These are phyloP conservation scores for Eilema sororculum DNA, from an alignment of 2,888 invertebrate species.

Conservation along the genomic window DNA sequence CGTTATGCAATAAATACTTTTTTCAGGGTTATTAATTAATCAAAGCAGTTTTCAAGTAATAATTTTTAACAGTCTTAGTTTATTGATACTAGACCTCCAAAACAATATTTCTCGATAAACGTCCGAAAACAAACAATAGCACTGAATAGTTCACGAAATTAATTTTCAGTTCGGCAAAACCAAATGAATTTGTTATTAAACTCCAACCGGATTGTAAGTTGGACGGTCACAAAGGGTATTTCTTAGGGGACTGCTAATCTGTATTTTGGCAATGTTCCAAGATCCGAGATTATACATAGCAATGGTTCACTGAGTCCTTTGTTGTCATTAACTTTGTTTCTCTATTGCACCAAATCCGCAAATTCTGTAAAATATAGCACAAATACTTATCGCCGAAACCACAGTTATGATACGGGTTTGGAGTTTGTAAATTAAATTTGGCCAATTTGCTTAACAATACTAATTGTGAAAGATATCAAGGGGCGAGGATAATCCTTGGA, in stretches of 20 bases:
- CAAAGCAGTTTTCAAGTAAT: neutral
- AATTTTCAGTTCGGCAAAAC: constrained; percentile 44
- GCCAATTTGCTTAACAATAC: constrained; percentile 25
- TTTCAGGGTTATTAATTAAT: neutral
- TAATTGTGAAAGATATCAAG: constrained; percentile 21
- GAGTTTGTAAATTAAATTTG: constrained; percentile 24
- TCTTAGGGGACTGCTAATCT: constrained; percentile 73
- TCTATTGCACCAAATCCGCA: constrained; percentile 35
- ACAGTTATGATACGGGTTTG: constrained; percentile 29
- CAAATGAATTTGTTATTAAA: constrained; percentile 53
- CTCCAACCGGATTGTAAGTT: constrained; percentile 48
- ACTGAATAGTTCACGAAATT: constrained; percentile 43
- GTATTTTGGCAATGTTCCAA: constrained; percentile 74
- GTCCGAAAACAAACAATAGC: constrained; percentile 32
- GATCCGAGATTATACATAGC: constrained; percentile 67
- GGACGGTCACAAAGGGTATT: constrained; percentile 64
- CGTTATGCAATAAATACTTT: neutral
- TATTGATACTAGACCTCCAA: neutral
- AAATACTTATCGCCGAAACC: constrained; percentile 24
- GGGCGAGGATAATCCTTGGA: constrained; percentile 22
- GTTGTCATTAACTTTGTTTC: constrained; percentile 56
- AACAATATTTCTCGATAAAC: neutral
- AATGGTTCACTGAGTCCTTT: constrained; percentile 51
- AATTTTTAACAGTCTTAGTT: neutral
- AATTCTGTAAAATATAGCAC: constrained; percentile 39